These are phyloP conservation scores for Phania funesta DNA, from an alignment of 2,888 invertebrate genomes.

Conservation along the genomic window DNA sequence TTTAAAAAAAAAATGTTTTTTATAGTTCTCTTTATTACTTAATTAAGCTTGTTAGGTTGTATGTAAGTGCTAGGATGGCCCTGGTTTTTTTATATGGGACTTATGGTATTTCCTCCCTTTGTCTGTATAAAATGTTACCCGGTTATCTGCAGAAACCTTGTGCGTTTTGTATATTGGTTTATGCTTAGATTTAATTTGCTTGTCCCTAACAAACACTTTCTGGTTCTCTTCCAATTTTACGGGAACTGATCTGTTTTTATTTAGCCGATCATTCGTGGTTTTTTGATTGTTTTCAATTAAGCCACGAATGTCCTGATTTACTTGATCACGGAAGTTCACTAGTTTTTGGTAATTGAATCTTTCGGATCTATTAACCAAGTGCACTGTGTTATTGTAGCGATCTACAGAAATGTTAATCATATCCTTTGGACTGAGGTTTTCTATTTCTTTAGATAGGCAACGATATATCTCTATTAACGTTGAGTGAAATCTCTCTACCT, in stretches of 20 bases:
- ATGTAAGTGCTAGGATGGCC: too few species aligned
- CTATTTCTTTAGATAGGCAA: too few species aligned
- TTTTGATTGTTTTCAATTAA: neutral
- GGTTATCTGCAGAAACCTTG: neutral
- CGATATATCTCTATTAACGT: too few species aligned
- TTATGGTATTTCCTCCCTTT: neutral
- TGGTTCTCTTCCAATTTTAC: neutral
- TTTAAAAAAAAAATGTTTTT: too few species aligned
- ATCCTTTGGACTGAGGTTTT: too few species aligned
- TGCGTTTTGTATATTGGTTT: neutral
- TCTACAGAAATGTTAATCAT: too few species aligned
- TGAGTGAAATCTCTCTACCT: too few species aligned
- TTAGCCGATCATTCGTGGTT: neutral
- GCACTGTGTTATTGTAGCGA: neutral
- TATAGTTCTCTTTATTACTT: too few species aligned
- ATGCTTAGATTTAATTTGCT: neutral
- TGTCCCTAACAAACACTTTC: too few species aligned
- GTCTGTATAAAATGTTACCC: neutral
- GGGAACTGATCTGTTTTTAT: neutral
- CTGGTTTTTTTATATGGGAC: neutral
- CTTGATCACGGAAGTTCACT: neutral
- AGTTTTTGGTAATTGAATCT: neutral
- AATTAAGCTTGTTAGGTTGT: too few species aligned
- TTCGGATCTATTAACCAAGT: neutral
- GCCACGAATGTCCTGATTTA: neutral